Evolutionary conservation across 1,140 invertebrate genomes (phyloP), one percentile per base, ranked within the genome.

Genomic region (Pseudomyrmex cubaensis): DNA sequence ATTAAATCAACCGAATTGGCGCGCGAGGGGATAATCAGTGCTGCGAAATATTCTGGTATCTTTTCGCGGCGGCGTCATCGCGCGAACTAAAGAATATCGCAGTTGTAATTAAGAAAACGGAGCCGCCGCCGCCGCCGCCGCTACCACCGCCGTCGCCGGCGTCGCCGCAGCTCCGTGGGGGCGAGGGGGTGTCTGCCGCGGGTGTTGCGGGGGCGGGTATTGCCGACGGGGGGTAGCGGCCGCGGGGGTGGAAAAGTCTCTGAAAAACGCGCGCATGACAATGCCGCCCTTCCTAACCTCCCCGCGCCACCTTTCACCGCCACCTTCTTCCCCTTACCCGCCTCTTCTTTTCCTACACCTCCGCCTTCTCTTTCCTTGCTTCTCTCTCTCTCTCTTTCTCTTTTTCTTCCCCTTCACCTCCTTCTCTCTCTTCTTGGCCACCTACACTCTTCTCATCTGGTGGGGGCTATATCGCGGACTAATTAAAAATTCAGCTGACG

Each of bases 221-320:
- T 67, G 13, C 59, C 59, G 63, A 74, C 83, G 85, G 78, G 66
- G 82, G 83, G 75, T 84, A 89, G 83, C 76, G 86, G 87, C 62
- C 89, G 91, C 88, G 91, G 90, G 93, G 93, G 91, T 94, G 93
- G 93, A 93, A 94, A 93, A 94, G 91, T 92, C 90, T 92, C 67
- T 92, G 92, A 94, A 94, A 94, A 94, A 94, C 91, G 91, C 91
- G 94, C 94, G 94, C 94, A 94, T 94, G 94, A 94, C 94, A 94
- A 94, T 94, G 92, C 92, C 90, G 89, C 85, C 90, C 87, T 90
- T 85, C 89, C 82, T 84, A 83, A 61, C 86, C 85, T 88, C 85
- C 76, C 87, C 76, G 83, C 82, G 70, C 72, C 86, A 66, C 72
- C 50, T 78, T 56, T 50, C 64, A 3, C 74, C 63, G n/a, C 56